Base-by-base conservation (phyloP, 2,113 vertebrate species). In the Thalassoma bifasciatum region DNA sequence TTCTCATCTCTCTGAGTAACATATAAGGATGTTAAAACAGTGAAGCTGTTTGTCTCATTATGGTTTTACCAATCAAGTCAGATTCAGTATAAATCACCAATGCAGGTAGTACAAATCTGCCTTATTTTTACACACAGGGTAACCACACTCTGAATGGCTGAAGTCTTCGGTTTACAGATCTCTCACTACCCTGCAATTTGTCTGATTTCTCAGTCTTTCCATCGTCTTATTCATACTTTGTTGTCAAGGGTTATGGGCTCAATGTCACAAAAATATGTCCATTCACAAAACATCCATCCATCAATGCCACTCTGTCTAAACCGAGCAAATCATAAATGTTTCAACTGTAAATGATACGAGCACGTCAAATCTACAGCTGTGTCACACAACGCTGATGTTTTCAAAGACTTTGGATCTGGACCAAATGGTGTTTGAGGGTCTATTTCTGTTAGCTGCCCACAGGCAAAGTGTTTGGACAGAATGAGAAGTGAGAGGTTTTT, bases 161-260 rank as follows among this genome's bases (percentile, higher is more conserved):
- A 66, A 75, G 65, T 64, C 37, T 63, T 61, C 49, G 59, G 23
- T 78, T 78, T 62, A 60, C 42, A 64, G 52, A 80, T 54, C 22
- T 64, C 24, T 40, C 57, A 47, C 26, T 82, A 58, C 59, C 67
- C 79, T 85, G 77, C 79, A 74, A 87, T 85, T 85, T 86, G 68
- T 82, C 69, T 78, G 63, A 85, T 86, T 84, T 81, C 56, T 66
- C 49, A 67, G 3, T 75, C 49, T 70, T 76, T 82, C 62, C 58
- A 72, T 38, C 26, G 60, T 63, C 80, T 57, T 79, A 71, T 75
- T 75, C 77, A 54, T 73, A 66, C 68, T 62, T 72, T 77, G 54
- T 81, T 66, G 72, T 77, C 37, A 56, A 66, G 47, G 16, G 17
- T 68, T 44, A 57, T 12, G 3, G 59, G 8, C 24, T 72, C 1